Evolutionary conservation across 2,888 invertebrate genomes (phyloP).

Genomic region (Clusia tigrina): DNA sequence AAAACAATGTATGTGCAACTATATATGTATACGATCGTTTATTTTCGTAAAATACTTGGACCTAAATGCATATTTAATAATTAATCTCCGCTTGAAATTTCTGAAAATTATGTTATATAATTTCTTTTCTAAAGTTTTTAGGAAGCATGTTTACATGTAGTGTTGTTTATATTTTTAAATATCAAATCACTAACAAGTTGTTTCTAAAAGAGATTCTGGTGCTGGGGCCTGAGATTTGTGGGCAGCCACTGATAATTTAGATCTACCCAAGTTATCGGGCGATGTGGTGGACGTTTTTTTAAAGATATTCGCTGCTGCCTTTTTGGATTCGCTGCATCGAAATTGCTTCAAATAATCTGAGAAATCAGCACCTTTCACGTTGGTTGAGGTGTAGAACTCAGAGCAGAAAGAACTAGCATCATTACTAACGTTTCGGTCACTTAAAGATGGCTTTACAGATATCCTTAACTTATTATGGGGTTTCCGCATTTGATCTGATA

Average conservation of each 20-base stretch:
- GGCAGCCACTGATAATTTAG: slow-evolving; percentile 34
- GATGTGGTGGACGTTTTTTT: slow-evolving; percentile 13
- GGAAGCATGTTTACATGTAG: not conserved
- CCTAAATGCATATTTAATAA: slow-evolving; percentile 6
- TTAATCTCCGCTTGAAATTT: not conserved
- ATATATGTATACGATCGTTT: not conserved
- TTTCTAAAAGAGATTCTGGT: slow-evolving; percentile 60
- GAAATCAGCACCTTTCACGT: slow-evolving; percentile 39
- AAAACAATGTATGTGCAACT: not conserved
- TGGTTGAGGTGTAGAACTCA: slow-evolving; percentile 17
- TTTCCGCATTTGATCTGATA: slow-evolving; percentile 59
- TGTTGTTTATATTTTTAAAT: not conserved
- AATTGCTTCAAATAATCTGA: slow-evolving; percentile 49
- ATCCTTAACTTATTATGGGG: slow-evolving; percentile 32
- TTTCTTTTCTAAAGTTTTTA: not conserved
- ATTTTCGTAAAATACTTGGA: not conserved
- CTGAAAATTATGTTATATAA: not conserved
- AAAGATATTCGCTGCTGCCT: slow-evolving; percentile 30
- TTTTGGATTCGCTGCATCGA: slow-evolving; percentile 45
- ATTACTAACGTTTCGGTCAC: slow-evolving; percentile 37
- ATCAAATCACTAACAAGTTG: slow-evolving; percentile 54
- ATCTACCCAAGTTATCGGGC: too few species aligned
- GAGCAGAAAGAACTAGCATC: slow-evolving; percentile 20
- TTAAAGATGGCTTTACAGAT: slow-evolving; percentile 39
- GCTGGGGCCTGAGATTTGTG: slow-evolving; percentile 44